Percentiles rank a stretch among this genome's conserved stretches.
Conservation (phyloP, 2,113 vertebrate genomes). For the Apistogramma diplotaenia region DNA sequence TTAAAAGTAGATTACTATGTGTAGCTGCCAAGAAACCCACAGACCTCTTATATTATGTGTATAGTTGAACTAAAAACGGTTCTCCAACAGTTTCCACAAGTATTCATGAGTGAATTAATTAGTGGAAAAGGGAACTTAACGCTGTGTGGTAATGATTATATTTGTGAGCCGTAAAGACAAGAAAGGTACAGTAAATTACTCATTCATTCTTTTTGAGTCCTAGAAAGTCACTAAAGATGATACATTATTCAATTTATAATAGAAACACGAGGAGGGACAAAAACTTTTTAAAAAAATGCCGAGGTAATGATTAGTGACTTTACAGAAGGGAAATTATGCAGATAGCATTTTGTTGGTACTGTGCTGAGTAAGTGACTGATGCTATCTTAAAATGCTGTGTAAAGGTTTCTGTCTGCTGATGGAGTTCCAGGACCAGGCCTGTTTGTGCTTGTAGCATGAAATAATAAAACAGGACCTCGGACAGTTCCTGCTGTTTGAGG, state of each 20-base stretch:
- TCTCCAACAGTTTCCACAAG: background rate
- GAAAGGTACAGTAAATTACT: background rate
- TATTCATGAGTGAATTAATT: background rate
- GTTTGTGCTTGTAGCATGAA: background rate
- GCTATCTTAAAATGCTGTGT: background rate
- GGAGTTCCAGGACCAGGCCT: background rate
- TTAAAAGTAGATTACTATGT: background rate
- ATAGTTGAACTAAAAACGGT: background rate
- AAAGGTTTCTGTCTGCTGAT: background rate
- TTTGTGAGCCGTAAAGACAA: background rate
- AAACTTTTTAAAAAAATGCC: background rate
- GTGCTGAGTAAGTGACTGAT: background rate
- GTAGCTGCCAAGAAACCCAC: background rate
- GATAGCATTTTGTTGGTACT: background rate
- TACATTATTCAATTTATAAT: background rate
- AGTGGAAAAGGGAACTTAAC: background rate
- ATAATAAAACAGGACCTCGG: background rate
- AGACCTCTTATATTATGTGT: background rate
- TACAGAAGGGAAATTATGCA: background rate
- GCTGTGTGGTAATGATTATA: background rate
- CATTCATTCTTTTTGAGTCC: background rate
- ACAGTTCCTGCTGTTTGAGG: background rate
- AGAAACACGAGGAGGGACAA: background rate
- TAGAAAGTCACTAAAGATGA: background rate
- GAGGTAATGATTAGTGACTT: background rate